phyloP scores from a whole-genome alignment of 2,888 invertebrate species.

The Ectemnius lituratus region DNA sequence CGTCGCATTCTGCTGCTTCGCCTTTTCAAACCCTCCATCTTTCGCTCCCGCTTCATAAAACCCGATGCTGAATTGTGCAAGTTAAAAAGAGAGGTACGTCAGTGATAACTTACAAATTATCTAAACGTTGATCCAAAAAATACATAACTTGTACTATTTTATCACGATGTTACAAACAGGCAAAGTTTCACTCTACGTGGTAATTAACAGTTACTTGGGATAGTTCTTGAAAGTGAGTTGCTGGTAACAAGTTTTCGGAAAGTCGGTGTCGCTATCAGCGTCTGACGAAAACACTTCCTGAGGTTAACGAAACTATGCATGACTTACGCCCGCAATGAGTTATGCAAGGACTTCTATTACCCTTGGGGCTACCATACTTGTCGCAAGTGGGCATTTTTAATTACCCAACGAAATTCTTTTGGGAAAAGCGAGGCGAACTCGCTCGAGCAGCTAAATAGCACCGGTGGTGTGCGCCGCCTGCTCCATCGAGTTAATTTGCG shows the following conservation, averaged over 20 bases:
- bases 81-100: too few species aligned
- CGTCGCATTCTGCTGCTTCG: too few species aligned
- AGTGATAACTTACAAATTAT: too few species aligned
- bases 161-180: too few species aligned
- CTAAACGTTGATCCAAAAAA: too few species aligned
- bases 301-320: conserved; percentile 2
- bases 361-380: background rate
- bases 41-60: too few species aligned
- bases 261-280: background rate
- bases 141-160: too few species aligned
- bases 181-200: too few species aligned
- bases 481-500: too few species aligned
- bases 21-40: too few species aligned
- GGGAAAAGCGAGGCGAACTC: background rate
- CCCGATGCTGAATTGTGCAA: too few species aligned
- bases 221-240: background rate
- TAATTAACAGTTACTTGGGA: too few species aligned
- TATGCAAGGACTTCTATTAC: background rate
- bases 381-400: background rate
- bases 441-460: conserved; percentile 1
- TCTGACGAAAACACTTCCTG: background rate
- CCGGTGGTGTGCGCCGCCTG: background rate
- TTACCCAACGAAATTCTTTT: background rate
- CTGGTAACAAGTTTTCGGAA: background rate
- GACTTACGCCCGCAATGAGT: background rate